These are phyloP conservation scores for Sterna hirundo DNA, from an alignment of 2,113 vertebrate species.

Conservation along the genomic window DNA sequence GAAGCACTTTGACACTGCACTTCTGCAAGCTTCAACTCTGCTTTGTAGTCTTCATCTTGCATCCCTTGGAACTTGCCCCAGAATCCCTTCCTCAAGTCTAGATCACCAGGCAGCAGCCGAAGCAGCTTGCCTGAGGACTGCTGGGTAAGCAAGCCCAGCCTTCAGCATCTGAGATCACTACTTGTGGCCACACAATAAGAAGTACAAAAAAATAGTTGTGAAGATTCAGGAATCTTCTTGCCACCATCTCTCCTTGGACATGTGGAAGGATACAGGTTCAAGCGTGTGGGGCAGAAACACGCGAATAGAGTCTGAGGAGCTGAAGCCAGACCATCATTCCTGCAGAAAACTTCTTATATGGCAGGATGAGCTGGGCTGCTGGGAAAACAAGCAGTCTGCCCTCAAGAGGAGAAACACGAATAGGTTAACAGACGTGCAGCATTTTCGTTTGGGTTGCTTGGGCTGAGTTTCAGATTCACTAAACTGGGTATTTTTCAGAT, in stretches of 20 bases:
- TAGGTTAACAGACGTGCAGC: not conserved
- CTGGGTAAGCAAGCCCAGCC: not conserved
- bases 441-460: not conserved
- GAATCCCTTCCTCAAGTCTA: not conserved
- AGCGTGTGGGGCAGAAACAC: not conserved
- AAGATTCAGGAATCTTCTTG: not conserved
- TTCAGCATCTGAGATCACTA: not conserved
- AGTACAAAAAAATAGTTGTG: not conserved
- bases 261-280: not conserved
- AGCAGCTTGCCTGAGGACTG: not conserved
- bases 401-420: not conserved
- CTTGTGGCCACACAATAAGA: not conserved
- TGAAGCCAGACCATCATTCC: not conserved
- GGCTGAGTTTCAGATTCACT: conserved; percentile 13
- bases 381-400: not conserved
- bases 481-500: not conserved
- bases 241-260: not conserved
- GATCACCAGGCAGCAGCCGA: not conserved
- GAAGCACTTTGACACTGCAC: not conserved
- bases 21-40: not conserved
- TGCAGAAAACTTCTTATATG: not conserved
- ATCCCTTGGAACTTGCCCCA: not conserved
- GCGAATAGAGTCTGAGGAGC: not conserved
- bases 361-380: not conserved
- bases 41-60: not conserved